Evolutionary conservation across 2,113 vertebrate genomes (phyloP), one percentile per base, ranked within the genome.

Genomic region (Bagarius yarrelli): DNA sequence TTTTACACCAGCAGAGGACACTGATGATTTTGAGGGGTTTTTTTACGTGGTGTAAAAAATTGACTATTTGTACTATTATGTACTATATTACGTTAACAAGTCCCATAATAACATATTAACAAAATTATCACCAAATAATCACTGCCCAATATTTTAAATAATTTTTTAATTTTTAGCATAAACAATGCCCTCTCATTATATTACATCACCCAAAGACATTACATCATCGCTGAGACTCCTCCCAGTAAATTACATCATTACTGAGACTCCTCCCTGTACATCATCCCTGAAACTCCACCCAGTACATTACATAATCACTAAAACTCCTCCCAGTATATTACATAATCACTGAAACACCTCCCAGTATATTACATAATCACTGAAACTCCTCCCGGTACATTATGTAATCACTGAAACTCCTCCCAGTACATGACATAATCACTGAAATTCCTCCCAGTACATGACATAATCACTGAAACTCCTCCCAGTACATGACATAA

Each of bases 1-100:
- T 52, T 15, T 27, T 18, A 40, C 36, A 3, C 59, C 69, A 55
- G 30, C 36, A 81, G 79, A 74, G 70, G 79, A 69, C 16, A 5
- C 5, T 23, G 11, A 23, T 55, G 59, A 21, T 59, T 60, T 11
- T 71, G 53, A 2, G 44, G 12, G 25, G 9, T 15, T 15, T 30
- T 15, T 25, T 40, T 4, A 4, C 36, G 6, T 40, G 36, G 36
- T 40, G 36, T 40, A 3, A 40, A 40, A n/a, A n/a, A n/a, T n/a
- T n/a, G n/a, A n/a, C n/a, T n/a, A n/a, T n/a, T n/a, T n/a, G n/a
- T n/a, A n/a, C n/a, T n/a, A n/a, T n/a, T n/a, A n/a, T n/a, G n/a
- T n/a, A n/a, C n/a, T n/a, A n/a, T n/a, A n/a, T n/a, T n/a, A n/a
- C 36, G 6, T 40, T 6, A 40, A 40, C 36, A 40, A 40, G 6